Evolutionary conservation across 2,797 vertebrate genomes (phyloP).

Genomic region (Lacerta agilis): DNA sequence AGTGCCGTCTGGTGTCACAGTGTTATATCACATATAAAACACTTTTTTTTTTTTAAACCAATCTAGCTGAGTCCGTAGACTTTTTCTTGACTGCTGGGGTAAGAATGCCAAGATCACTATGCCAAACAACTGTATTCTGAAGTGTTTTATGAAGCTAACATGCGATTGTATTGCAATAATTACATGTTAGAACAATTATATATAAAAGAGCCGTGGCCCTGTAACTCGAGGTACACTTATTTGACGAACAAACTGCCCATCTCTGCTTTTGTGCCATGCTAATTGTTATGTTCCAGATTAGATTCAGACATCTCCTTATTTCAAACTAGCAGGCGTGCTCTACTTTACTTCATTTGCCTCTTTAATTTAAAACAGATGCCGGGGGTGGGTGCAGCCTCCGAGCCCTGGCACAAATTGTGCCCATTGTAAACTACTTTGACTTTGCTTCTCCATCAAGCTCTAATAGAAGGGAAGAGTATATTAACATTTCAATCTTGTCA

Average conservation of each 20-base stretch:
- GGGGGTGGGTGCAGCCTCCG: background rate
- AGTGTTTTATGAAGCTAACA: slow-evolving; percentile 11
- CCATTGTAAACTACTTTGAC: background rate
- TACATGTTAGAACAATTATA: slow-evolving; percentile 22
- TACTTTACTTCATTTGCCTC: no score
- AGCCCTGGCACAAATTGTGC: background rate
- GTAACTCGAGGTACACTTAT: background rate
- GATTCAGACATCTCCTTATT: background rate
- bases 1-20: no score
- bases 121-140: background rate
- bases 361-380: background rate
- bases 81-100: background rate
- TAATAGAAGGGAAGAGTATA: background rate
- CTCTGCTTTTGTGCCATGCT: background rate
- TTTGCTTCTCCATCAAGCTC: background rate
- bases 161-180: slow-evolving; percentile 23
- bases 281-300: slow-evolving; percentile 23
- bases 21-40: no score
- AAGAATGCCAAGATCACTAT: slow-evolving; percentile 5
- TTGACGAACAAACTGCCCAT: background rate
- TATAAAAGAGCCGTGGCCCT: background rate
- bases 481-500: background rate
- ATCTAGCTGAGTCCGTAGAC: background rate
- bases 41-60: no score
- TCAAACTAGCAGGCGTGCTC: no score